Conservation (phyloP, 1,140 invertebrate species). For the Drosophila novamexicana region DNA sequence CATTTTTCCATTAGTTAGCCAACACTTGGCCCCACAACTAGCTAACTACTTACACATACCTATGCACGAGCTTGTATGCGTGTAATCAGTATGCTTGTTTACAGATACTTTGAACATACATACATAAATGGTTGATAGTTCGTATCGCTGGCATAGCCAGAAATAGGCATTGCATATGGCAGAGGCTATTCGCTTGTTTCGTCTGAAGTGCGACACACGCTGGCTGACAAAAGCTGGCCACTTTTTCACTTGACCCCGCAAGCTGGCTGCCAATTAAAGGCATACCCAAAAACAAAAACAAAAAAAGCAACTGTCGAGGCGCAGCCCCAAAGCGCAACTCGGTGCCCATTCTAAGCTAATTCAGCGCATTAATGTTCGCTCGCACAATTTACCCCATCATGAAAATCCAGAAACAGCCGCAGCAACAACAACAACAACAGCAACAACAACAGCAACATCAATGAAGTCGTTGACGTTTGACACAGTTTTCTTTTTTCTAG, state of each 20-base stretch:
- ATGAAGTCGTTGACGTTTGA: constrained; percentile 75
- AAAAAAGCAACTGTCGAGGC: constrained; percentile 40
- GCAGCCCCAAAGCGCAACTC: constrained; percentile 33
- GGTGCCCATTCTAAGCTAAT: constrained; percentile 73
- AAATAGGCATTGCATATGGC: constrained; percentile 72
- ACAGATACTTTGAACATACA: constrained; percentile 46
- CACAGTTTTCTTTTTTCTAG: constrained; percentile 50
- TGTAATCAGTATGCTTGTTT: constrained; percentile 64
- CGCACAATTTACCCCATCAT: constrained; percentile 71
- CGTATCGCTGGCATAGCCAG: constrained; percentile 30
- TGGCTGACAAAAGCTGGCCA: constrained; percentile 10
- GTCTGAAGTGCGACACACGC: not conserved
- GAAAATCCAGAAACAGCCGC: constrained; percentile 42
- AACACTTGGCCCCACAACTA: not conserved
- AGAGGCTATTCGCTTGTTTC: constrained; percentile 1
- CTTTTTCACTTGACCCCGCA: constrained; percentile 30
- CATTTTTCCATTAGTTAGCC: not conserved
- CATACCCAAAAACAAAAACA: constrained; percentile 18
- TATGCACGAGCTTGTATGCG: not conserved
- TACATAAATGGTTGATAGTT: constrained; percentile 37
- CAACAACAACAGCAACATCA: constrained; percentile 9
- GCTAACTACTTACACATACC: constrained; percentile 20
- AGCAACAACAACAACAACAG: constrained; percentile 13
- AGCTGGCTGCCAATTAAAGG: constrained; percentile 58
- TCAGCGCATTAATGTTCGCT: constrained; percentile 75